These are phyloP conservation scores for Puffinus mauretanicus DNA, from an alignment of 2,113 vertebrate species.

Conservation along the genomic window DNA sequence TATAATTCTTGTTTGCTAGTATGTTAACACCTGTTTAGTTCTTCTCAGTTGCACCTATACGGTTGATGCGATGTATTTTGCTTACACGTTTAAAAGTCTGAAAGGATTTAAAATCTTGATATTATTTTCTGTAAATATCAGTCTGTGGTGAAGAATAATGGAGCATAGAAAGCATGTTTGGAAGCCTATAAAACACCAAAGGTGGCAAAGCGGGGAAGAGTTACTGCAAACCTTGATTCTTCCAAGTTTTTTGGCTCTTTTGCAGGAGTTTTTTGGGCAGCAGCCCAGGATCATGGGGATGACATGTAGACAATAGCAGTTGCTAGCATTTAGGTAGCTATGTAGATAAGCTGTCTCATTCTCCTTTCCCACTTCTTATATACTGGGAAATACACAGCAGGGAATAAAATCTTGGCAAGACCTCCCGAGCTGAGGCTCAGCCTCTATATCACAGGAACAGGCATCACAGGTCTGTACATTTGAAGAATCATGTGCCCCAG, in stretches of 20 bases:
- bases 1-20: neutral
- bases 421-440: neutral
- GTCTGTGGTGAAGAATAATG: neutral
- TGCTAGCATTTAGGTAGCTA: neutral
- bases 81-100: neutral
- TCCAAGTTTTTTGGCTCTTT: neutral
- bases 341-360: neutral
- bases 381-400: neutral
- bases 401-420: neutral
- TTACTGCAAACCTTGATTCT: neutral
- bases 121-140: neutral
- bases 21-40: neutral
- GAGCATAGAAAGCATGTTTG: neutral
- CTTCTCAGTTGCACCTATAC: neutral
- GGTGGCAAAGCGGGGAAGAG: neutral
- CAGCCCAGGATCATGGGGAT: neutral
- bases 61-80: neutral
- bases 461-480: neutral
- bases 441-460: neutral
- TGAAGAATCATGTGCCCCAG: neutral
- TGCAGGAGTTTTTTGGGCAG: neutral
- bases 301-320: neutral
- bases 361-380: neutral
- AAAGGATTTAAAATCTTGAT: neutral
- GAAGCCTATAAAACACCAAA: neutral